Evolutionary conservation across 2,888 invertebrate genomes (phyloP), one percentile per base, ranked within the genome.

Genomic region (Acleris sparsana): DNA sequence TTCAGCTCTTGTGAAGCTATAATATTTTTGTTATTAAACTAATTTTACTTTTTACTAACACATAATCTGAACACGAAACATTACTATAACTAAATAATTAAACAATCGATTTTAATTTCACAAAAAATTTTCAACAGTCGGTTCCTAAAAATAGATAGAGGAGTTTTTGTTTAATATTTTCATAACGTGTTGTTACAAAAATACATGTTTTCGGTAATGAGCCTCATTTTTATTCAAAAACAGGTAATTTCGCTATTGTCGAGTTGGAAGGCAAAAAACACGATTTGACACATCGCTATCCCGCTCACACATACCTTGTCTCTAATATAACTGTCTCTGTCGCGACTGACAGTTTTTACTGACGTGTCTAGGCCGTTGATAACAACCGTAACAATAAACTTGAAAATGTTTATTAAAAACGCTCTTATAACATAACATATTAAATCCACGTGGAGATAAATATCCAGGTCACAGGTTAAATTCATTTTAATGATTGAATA

Each of bases 251-350:
- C 62, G 61, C 59, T 43, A 64, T 62, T 90, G 92, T 87, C 80
- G 74, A 87, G 90, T 91, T 92, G 92, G 91, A 91, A 88, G 55
- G 75, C 72, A 75, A 84, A 84, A 86, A 87, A 85, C 83, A 85
- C 73, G 82, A 79, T 79, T 72, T 73, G 73, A 75, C 76, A 76
- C 72, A 57, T 61, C 66, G 59, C 59, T 60, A 17, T 83, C 85
- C 80, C 85, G 73, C 71, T 88, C 79, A 59, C 75, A 72, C 79
- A 5, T 18, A 22, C 1, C 0, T 0, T 2, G 3, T 39, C n/a
- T 5, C 46, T 1, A 51, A 78, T 86, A 70, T 6, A 53, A 48
- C 70, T 68, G 60, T 86, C 87, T 73, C 79, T 69, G 49, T 88
- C 79, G 63, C 53, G 69, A 79, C 62, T 87, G 88, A 89, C 88